A percentile compares a stretch with the other conserved stretches of the same genome.
phyloP scores from a whole-genome alignment of 64 coral and sea anemone genomes.

The Montipora sp. region DNA sequence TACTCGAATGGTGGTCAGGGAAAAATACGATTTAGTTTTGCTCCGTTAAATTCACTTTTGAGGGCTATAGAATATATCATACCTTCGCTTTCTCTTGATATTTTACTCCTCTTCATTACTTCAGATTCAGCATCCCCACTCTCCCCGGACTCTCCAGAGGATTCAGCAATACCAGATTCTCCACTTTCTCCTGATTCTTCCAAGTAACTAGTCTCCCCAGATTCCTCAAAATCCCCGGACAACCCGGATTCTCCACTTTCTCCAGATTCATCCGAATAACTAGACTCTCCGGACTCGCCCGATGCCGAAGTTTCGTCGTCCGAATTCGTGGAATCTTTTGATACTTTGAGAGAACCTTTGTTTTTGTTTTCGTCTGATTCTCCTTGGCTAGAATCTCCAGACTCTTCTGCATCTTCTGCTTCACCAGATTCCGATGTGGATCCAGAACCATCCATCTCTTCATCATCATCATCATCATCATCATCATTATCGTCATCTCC shows the following conservation, averaged over 20 bases:
- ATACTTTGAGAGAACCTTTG: neutral
- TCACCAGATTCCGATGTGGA: slow-evolving; percentile 92
- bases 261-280: slow-evolving; percentile 6
- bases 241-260: slow-evolving; percentile 30
- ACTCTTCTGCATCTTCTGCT: slow-evolving; percentile 71
- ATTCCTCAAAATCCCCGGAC: neutral
- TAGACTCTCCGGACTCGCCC: slow-evolving; percentile 14
- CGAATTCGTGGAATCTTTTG: neutral
- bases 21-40: too few species aligned
- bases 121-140: slow-evolving; percentile 26
- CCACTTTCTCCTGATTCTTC: slow-evolving; percentile 2
- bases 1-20: too few species aligned
- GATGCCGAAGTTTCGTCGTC: slow-evolving; percentile 9
- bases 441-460: slow-evolving; percentile 93
- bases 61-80: neutral
- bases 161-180: slow-evolving; percentile 18
- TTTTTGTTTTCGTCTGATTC: slow-evolving; percentile 65
- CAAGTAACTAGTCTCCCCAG: slow-evolving; percentile 34
- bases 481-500: slow-evolving; percentile 65
- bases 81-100: slow-evolving; percentile 50
- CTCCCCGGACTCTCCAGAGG: slow-evolving; percentile 45
- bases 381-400: slow-evolving; percentile 82
- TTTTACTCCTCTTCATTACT: slow-evolving; percentile 50
- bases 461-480: slow-evolving; percentile 65
- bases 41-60: too few species aligned